These are phyloP conservation scores for Octodon degus DNA, from an alignment of 2,113 vertebrate species.

Conservation along the genomic window DNA sequence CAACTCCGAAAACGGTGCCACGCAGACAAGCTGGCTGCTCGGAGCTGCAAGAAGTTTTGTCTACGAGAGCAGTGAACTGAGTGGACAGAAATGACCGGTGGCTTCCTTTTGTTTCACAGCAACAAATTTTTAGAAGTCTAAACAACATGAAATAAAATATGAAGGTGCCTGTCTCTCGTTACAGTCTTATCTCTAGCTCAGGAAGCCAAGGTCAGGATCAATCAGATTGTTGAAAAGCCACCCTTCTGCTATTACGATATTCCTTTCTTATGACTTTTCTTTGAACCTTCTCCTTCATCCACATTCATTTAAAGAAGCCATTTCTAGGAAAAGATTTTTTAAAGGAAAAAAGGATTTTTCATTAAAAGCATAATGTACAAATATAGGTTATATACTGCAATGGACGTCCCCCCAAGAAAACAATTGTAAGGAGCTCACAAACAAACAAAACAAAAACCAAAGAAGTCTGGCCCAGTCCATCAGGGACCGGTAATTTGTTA, in stretches of 20 bases:
- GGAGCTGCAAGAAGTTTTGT: constrained; percentile 33
- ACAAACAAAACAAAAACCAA: neutral
- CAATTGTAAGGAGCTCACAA: neutral
- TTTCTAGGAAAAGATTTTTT: constrained; percentile 7
- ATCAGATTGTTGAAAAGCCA: neutral
- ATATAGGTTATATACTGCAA: neutral
- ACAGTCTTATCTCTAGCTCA: constrained; percentile 35
- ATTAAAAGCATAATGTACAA: neutral
- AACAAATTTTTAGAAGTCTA: constrained; percentile 30
- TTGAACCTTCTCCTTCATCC: constrained; percentile 34
- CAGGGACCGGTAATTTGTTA: neutral
- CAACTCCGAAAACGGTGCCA: constrained; percentile 61
- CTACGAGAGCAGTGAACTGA: neutral
- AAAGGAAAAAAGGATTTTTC: neutral
- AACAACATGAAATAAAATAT: constrained; percentile 50
- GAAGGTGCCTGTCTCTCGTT: constrained; percentile 39
- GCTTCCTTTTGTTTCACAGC: constrained; percentile 22
- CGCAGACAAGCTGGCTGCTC: constrained; percentile 43
- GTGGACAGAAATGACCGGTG: constrained; percentile 22
- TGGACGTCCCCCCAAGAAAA: constrained; percentile 31
- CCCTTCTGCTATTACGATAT: neutral
- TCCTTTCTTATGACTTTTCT: constrained; percentile 40
- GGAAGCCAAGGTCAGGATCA: neutral
- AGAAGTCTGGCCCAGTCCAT: neutral
- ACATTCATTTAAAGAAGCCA: constrained; percentile 13